Evolutionary conservation across 2,113 vertebrate species (phyloP).

Genomic region (Podarcis cretensis): DNA sequence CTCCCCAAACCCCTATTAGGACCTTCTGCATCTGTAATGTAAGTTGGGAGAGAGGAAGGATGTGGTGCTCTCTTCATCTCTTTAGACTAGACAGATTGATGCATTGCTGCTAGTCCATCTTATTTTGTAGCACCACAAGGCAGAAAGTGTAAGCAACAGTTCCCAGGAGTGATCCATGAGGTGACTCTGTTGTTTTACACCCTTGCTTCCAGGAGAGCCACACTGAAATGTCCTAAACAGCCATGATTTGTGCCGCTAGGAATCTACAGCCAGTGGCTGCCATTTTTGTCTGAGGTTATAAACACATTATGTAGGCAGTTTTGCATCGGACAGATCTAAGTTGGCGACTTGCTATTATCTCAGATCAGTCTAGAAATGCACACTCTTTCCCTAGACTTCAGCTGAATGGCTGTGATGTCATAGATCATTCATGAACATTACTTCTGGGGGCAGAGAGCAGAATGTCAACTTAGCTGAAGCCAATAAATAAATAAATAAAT

Average conservation of each 20-base stretch:
- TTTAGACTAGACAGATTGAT: no score
- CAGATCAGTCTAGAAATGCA: neutral
- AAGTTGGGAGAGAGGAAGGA: no score
- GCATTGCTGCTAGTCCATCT: neutral
- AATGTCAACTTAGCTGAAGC: neutral
- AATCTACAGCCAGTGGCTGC: neutral
- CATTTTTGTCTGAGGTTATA: neutral
- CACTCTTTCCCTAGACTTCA: no score
- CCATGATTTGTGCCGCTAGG: neutral
- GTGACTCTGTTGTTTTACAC: neutral
- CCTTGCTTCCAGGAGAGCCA: neutral
- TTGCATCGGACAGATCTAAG: neutral
- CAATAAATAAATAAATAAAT: neutral
- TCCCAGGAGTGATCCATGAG: neutral
- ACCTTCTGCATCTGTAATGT: neutral
- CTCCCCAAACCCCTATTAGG: neutral
- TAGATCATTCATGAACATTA: neutral
- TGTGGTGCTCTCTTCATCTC: neutral
- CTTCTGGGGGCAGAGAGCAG: neutral
- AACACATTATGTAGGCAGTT: neutral
- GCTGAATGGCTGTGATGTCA: neutral
- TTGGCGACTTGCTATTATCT: neutral
- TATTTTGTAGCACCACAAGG: neutral
- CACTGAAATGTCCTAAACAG: neutral
- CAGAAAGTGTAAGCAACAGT: neutral